phyloP scores from a whole-genome alignment of 2,113 vertebrate genomes.

The Crotalus viridis region DNA sequence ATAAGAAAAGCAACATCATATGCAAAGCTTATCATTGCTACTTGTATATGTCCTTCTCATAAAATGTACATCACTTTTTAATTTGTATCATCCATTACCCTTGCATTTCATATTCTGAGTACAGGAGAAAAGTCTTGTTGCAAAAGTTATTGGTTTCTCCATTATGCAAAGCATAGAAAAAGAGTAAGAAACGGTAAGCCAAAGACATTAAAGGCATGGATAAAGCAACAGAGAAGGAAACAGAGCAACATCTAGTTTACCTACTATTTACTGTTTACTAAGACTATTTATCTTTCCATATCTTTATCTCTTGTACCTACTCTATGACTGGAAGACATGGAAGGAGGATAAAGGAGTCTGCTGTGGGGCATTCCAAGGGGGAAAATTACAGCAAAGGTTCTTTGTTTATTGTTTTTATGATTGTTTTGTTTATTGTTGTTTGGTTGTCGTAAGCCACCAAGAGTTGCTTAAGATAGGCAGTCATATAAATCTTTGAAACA shows the following conservation, averaged over 20 bases:
- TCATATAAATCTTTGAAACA: neutral
- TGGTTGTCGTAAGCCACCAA: neutral
- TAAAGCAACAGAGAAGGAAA: neutral
- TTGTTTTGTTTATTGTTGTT: neutral
- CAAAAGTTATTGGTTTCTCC: neutral
- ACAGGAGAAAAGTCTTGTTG: neutral
- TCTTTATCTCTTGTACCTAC: neutral
- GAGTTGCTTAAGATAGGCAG: neutral
- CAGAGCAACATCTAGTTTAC: neutral
- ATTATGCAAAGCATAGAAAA: neutral
- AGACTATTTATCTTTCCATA: neutral
- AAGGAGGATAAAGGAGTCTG: neutral
- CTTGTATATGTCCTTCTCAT: neutral
- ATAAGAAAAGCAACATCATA: neutral
- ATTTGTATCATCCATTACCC: neutral
- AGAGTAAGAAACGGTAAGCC: neutral
- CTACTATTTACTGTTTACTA: neutral
- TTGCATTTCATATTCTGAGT: neutral
- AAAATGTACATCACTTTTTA: neutral
- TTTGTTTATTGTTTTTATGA: neutral
- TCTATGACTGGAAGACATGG: neutral
- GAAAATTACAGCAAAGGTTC: neutral
- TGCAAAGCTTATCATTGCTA: neutral
- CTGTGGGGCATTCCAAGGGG: neutral
- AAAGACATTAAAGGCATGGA: neutral